Conservation (phyloP, 2,888 invertebrate species). For the Chloroclysta siterata region DNA sequence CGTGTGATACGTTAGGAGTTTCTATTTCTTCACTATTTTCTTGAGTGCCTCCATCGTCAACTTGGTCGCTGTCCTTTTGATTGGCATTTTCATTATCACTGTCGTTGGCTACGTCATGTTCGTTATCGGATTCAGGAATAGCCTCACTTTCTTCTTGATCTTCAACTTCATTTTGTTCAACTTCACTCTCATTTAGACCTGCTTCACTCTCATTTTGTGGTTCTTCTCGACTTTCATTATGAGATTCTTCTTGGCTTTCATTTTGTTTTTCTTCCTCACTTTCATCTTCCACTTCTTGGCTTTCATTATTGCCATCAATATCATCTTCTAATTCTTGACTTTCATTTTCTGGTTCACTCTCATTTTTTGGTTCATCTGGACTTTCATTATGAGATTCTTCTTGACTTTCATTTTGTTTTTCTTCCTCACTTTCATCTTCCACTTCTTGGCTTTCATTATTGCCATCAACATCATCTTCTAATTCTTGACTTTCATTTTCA, state of each 20-base stretch:
- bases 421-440: conserved; percentile 10
- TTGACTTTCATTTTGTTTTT: conserved; percentile 4
- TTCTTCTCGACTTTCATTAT: conserved; percentile 34
- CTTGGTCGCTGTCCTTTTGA: conserved; percentile 35
- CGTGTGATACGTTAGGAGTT: conserved; percentile 52
- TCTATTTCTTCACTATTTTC: conserved; percentile 29
- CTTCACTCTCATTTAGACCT: conserved; percentile 28
- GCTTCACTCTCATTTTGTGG: conserved; percentile 32
- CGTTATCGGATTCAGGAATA: conserved; percentile 27
- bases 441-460: conserved; percentile 22
- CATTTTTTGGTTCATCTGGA: conserved; percentile 14
- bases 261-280: conserved; percentile 23
- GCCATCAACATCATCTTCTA: conserved; percentile 4
- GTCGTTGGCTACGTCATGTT: conserved; percentile 37
- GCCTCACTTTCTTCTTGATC: conserved; percentile 29
- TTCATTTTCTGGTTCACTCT: conserved; percentile 24
- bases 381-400: conserved; percentile 15
- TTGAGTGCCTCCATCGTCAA: conserved; percentile 13
- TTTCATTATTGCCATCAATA: conserved; percentile 27
- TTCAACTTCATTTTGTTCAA: conserved; percentile 28
- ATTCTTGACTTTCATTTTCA: conserved; percentile 34
- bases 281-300: conserved; percentile 22
- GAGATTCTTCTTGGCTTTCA: conserved; percentile 26
- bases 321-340: conserved; percentile 24
- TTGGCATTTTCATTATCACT: conserved; percentile 32